Evolutionary conservation across 2,797 vertebrate genomes (phyloP), one percentile per base, ranked within the genome.

Genomic region (Novumbra hubbsi): DNA sequence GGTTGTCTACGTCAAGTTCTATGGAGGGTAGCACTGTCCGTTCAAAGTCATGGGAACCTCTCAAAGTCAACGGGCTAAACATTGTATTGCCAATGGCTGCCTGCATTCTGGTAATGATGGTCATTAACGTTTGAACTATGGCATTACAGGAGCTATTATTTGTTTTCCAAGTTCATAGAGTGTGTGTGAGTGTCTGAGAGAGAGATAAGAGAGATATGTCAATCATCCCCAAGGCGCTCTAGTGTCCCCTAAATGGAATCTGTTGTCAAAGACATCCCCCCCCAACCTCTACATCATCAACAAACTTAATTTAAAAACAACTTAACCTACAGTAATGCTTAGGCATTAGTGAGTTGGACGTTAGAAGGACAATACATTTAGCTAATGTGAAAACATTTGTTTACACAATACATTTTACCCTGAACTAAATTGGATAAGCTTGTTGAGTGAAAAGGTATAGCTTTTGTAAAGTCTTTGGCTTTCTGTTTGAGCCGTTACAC

Each of bases 1-100:
- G 8, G 2, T 52, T 50, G 12, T 19, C 28, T 70, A 19, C 52
- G 69, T 67, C 27, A 75, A 79, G 83, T 75, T 76, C 21, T 7
- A 14, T n/a, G 68, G 52, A 19, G 65, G 5, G 69, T 74, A 5
- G 2, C 5, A 76, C 19, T 5, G 17, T 45, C 72, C 45, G 21
- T 48, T 19, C 50, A 68, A 78, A 70, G 70, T 80, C 55, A 70
- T 50, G 16, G 49, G 27, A 48, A 52, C 15, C 68, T 3, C 2
- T 69, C 45, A 27, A 69, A 50, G 68, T 69, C 45, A 17, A 27
- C 21, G 24, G 21, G 9, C 15, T 5, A 12, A 24, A 62, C 27
- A 30, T 17, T 17, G 60, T 30, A 27, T 28, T 63, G 48, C 12
- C 48, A 49, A 16, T 16, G 19, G 50, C 50, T n/a, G n/a, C 52